Evolutionary conservation across 2,797 vertebrate genomes (phyloP).

Genomic region (Tolypeutes matacus): DNA sequence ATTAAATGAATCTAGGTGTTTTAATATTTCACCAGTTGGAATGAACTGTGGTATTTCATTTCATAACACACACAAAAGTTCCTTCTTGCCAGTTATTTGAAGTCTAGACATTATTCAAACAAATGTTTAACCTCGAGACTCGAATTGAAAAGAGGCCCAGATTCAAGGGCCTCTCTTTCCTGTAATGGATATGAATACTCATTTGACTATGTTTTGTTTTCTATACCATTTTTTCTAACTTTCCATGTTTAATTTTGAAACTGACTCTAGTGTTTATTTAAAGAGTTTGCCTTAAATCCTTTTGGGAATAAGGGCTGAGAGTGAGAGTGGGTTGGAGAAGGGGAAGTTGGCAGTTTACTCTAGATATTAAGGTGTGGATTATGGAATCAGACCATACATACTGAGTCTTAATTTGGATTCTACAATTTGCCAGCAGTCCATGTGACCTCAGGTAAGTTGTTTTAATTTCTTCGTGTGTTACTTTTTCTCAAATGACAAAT

Average conservation of each 20-base stretch:
- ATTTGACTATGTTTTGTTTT: neutral
- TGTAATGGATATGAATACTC: neutral
- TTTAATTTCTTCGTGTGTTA: neutral
- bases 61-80: neutral
- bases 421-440: neutral
- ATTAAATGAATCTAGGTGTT: neutral
- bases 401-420: neutral
- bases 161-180: no score
- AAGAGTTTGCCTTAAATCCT: neutral
- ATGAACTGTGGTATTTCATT: neutral
- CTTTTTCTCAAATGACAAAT: neutral
- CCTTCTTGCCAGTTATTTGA: neutral
- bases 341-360: neutral
- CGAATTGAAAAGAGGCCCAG: neutral
- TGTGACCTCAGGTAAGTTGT: neutral
- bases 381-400: neutral
- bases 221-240: neutral
- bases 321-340: neutral
- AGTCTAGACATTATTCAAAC: conserved; percentile 45
- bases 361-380: neutral
- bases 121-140: neutral
- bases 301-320: neutral
- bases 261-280: neutral
- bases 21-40: neutral
- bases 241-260: neutral